These are phyloP conservation scores for Prionchulus punctatus DNA, from an alignment of 2,888 invertebrate species.

Conservation along the genomic window DNA sequence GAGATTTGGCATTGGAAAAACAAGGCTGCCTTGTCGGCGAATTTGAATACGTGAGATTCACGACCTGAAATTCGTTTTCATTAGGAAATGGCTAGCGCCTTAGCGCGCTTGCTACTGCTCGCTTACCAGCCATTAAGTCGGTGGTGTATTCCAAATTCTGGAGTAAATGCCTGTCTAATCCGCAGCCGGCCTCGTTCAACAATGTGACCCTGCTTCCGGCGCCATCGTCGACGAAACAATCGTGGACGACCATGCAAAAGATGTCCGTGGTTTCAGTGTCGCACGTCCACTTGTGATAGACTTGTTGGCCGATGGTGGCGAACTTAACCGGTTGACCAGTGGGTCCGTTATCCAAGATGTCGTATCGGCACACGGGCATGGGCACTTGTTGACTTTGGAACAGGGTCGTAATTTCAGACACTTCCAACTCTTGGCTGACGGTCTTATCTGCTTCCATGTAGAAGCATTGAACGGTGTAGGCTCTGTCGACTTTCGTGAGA, in stretches of 20 bases:
- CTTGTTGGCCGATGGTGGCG: conserved; percentile 3
- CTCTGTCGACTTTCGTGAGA: not conserved
- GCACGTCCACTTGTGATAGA: conserved; percentile 9
- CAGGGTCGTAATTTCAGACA: not conserved
- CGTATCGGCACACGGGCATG: conserved; percentile 3
- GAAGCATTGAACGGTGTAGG: conserved; percentile 2
- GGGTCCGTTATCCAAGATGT: not conserved
- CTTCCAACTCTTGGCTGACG: conserved; percentile 3
- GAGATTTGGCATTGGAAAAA: conserved; percentile 29
- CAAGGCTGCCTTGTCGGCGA: conserved; percentile 25
- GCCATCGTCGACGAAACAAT: conserved; percentile 6
- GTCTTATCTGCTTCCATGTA: conserved; percentile 6
- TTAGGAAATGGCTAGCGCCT: not conserved
- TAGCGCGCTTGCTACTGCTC: not conserved
- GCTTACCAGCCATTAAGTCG: conserved; percentile 23
- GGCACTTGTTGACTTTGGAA: not conserved
- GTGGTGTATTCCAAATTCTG: conserved; percentile 27
- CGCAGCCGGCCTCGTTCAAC: conserved; percentile 22
- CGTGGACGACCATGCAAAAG: not conserved
- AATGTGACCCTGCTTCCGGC: conserved; percentile 13
- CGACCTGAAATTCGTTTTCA: no score
- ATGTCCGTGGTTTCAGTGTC: conserved; percentile 1
- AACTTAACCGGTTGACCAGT: not conserved
- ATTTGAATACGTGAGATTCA: conserved; percentile 29
- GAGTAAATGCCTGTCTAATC: conserved; percentile 20